Conservation (phyloP, 2,113 vertebrate species). For the Heptranchias perlo region DNA sequence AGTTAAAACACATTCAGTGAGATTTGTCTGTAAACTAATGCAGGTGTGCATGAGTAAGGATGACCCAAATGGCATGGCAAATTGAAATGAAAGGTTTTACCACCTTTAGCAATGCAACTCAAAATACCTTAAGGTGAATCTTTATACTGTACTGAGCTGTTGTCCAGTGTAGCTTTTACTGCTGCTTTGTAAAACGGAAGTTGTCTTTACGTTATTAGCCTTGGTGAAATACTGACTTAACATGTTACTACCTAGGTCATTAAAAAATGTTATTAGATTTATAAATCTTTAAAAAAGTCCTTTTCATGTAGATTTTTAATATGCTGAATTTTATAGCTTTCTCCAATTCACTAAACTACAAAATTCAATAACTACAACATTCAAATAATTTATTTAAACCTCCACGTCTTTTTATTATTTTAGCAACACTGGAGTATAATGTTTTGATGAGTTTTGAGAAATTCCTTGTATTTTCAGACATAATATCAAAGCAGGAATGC, state of each 20-base stretch:
- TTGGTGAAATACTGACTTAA: conserved; percentile 19
- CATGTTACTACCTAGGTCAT: not conserved
- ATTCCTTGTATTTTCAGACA: not conserved
- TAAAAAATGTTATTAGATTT: conserved; percentile 36
- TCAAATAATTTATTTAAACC: conserved; percentile 13
- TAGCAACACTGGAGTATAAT: not conserved
- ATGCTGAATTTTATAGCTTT: not conserved
- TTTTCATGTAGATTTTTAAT: conserved; percentile 16
- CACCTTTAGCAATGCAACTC: not conserved
- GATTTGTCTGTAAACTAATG: not conserved
- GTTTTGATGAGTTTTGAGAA: not conserved
- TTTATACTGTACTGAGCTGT: not conserved
- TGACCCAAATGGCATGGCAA: not conserved
- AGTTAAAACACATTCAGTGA: not conserved
- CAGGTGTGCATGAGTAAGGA: not conserved
- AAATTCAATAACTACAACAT: conserved; percentile 4
- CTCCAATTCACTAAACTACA: not conserved
- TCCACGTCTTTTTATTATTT: not conserved
- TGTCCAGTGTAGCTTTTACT: not conserved
- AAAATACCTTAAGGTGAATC: not conserved
- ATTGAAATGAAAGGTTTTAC: not conserved
- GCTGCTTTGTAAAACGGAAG: not conserved
- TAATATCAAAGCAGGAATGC: not conserved
- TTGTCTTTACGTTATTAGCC: not conserved
- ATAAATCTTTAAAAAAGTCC: conserved; percentile 9